Conservation (phyloP, 2,113 vertebrate species). For the Vulpes ferrilata region DNA sequence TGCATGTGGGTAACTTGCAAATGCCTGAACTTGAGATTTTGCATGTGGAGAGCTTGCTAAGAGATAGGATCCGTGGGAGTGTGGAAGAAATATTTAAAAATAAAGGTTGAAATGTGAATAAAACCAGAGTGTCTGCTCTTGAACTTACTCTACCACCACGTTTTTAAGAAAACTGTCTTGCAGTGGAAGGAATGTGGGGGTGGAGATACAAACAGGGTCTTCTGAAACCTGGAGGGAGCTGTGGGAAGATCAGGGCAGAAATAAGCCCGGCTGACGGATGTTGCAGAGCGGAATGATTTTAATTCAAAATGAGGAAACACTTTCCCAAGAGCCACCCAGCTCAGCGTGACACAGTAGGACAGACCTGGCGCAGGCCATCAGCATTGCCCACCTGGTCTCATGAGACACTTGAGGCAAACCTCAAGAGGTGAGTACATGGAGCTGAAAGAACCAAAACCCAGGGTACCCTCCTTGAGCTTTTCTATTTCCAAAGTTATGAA, state of each 20-base stretch:
- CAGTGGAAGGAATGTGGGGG: neutral
- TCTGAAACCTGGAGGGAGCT: neutral
- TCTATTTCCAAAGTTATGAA: neutral
- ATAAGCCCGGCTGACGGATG: fast-evolving
- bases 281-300: neutral
- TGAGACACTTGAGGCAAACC: neutral
- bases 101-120: slow-evolving; percentile 62
- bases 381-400: fast-evolving
- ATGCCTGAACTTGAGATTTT: slow-evolving; percentile 64
- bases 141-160: neutral
- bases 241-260: neutral
- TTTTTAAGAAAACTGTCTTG: slow-evolving; percentile 45
- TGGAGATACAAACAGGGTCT: neutral
- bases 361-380: neutral
- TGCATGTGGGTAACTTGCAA: slow-evolving; percentile 42
- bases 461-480: neutral
- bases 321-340: neutral
- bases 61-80: neutral
- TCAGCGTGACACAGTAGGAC: neutral
- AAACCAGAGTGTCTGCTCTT: neutral
- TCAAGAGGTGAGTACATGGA: neutral
- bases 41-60: neutral
- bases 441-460: neutral
- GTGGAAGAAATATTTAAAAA: slow-evolving; percentile 74
- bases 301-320: neutral